phyloP scores from a whole-genome alignment of 2,888 invertebrate species.

The Drosophila neonasuta region DNA sequence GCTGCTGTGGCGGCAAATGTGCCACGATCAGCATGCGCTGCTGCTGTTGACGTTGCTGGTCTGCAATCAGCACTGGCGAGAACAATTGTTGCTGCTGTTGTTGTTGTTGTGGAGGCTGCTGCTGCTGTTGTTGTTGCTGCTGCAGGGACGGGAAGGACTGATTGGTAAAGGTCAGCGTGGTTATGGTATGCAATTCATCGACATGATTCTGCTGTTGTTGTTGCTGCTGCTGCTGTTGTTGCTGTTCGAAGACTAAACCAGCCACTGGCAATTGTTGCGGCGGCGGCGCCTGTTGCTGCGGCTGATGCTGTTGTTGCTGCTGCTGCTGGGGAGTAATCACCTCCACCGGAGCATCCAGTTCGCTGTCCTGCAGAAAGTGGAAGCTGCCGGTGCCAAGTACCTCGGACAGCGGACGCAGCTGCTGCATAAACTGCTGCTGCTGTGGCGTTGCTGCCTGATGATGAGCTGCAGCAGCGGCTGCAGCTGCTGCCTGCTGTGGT shows the following conservation, averaged over 20 bases:
- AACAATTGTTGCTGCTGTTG: slow-evolving; percentile 71
- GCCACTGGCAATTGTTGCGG: slow-evolving; percentile 60
- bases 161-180: slow-evolving; percentile 93
- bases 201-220: slow-evolving; percentile 52
- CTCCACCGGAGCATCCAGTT: slow-evolving; percentile 90
- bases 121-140: slow-evolving; percentile 57
- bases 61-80: slow-evolving; percentile 68
- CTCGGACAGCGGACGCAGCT: slow-evolving; percentile 87
- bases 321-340: slow-evolving; percentile 63
- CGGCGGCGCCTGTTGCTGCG: slow-evolving; percentile 52
- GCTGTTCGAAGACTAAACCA: slow-evolving; percentile 66
- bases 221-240: slow-evolving; percentile 55
- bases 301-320: slow-evolving; percentile 55
- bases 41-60: slow-evolving; percentile 63
- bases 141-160: slow-evolving; percentile 86
- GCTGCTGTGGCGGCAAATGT: slow-evolving; percentile 63
- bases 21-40: slow-evolving; percentile 74
- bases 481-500: slow-evolving; percentile 33
- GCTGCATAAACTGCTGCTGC: slow-evolving; percentile 86
- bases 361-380: slow-evolving; percentile 94
- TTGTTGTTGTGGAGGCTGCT: slow-evolving; percentile 62
- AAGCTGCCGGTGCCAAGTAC: slow-evolving; percentile 90
- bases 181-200: slow-evolving; percentile 84
- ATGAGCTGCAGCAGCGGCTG: slow-evolving; percentile 3
- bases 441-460: slow-evolving; percentile 83